Percentiles rank a stretch among this genome's conserved stretches.
Evolutionary conservation across 1,140 invertebrate genomes (phyloP).

Genomic region (Drosophila sulfurigaster): DNA sequence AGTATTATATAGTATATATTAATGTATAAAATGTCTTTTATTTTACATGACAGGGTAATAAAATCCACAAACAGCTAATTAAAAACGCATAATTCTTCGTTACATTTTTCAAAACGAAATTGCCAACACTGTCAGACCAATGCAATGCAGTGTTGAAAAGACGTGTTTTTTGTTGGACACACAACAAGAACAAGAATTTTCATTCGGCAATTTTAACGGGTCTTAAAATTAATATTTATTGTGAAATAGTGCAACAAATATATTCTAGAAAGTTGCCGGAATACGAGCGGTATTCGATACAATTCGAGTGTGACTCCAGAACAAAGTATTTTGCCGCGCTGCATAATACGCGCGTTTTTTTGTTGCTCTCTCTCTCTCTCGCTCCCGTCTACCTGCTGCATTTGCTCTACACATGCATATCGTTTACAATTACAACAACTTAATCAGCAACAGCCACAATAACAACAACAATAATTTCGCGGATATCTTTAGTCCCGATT

Average conservation of each 20-base stretch:
- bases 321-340: not conserved
- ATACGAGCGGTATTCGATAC: not conserved
- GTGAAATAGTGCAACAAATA: conserved; percentile 2
- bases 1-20: too few relatives aligned
- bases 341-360: conserved; percentile 40
- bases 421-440: conserved; percentile 38
- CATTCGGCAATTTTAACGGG: not conserved
- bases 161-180: not conserved
- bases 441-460: conserved; percentile 2
- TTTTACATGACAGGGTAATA: too few relatives aligned
- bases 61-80: too few relatives aligned
- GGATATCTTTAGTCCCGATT: conserved; percentile 65
- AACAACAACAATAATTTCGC: conserved; percentile 52
- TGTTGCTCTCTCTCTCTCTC: not conserved
- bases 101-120: too few relatives aligned
- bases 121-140: not conserved
- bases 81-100: too few relatives aligned
- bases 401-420: conserved; percentile 51
- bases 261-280: not conserved
- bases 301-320: not conserved
- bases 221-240: not conserved
- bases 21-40: too few relatives aligned
- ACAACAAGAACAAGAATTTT: conserved; percentile 13
- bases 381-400: conserved; percentile 38
- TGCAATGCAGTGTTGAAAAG: conserved; percentile 14